These are phyloP conservation scores for Sphaeramia orbicularis DNA, from an alignment of 2,797 vertebrate species.

Conservation along the genomic window DNA sequence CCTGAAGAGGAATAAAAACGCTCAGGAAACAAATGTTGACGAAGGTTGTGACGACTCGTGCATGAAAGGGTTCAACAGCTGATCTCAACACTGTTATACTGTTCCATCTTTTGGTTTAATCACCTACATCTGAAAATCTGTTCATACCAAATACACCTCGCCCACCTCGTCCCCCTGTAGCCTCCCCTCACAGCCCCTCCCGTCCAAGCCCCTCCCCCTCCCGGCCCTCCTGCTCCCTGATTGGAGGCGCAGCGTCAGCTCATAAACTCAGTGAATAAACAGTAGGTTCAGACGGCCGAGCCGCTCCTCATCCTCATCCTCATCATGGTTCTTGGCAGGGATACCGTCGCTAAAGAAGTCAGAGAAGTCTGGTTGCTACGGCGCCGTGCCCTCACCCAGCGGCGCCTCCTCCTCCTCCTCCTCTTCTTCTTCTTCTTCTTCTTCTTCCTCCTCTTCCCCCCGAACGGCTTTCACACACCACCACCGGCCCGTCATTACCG, in stretches of 20 bases:
- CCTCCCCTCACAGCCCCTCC: conserved; percentile 2
- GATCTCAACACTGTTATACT: too few species aligned
- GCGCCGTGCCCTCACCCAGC: conserved; percentile 90
- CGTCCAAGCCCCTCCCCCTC: background rate
- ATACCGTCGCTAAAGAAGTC: conserved; percentile 97
- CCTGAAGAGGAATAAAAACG: too few species aligned
- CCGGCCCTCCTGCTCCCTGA: conserved; percentile 17
- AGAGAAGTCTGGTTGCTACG: conserved; percentile 98
- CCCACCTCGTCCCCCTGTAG: background rate
- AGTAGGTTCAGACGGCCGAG: conserved; percentile 41
- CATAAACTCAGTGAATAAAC: conserved; percentile 12
- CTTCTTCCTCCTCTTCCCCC: conserved; percentile 88
- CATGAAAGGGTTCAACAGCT: too few species aligned
- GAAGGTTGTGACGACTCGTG: too few species aligned
- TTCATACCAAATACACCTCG: too few species aligned
- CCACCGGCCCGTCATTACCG: conserved; percentile 97
- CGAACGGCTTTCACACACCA: conserved; percentile 97
- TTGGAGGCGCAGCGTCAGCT: conserved; percentile 40
- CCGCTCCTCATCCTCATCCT: conserved; percentile 79
- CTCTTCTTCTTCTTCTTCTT: too few species aligned
- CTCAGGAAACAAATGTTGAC: too few species aligned
- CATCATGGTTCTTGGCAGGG: conserved; percentile 95
- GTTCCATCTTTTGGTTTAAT: too few species aligned
- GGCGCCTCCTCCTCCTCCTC: conserved; percentile 54
- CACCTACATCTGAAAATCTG: too few species aligned